These are phyloP conservation scores for Pinctada fucata DNA, from an alignment of 2,888 invertebrate species.

Conservation along the genomic window DNA sequence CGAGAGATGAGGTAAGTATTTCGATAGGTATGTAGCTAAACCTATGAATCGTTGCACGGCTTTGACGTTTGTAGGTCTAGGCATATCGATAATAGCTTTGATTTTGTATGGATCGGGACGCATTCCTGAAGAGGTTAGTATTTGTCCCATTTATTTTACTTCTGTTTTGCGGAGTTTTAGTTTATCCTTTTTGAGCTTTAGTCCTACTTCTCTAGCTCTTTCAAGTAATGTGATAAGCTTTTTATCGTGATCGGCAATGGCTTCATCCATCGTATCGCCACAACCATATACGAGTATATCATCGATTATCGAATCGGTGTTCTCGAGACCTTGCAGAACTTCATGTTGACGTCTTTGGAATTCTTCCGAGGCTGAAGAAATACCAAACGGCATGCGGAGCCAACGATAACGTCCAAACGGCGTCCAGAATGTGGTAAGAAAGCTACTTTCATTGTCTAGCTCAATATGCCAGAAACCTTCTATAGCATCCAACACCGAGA, in stretches of 20 bases:
- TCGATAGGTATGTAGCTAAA: slow-evolving; percentile 13
- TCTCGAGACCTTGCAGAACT: neutral
- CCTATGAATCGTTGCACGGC: slow-evolving; percentile 17
- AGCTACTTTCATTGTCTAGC: slow-evolving; percentile 42
- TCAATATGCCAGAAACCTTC: slow-evolving; percentile 45
- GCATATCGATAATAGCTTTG: slow-evolving; percentile 18
- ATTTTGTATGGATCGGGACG: slow-evolving; percentile 19
- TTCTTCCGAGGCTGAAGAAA: slow-evolving; percentile 28
- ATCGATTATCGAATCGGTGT: neutral
- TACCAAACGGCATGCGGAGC: slow-evolving; percentile 28
- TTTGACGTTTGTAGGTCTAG: neutral
- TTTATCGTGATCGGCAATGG: neutral
- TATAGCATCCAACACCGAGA: slow-evolving; percentile 43
- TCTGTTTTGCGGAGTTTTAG: slow-evolving; percentile 11
- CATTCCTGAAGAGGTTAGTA: slow-evolving; percentile 7
- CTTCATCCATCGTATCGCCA: neutral
- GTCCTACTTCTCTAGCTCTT: neutral
- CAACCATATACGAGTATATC: neutral
- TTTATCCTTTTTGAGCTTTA: slow-evolving; percentile 24
- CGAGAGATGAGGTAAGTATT: slow-evolving; percentile 34
- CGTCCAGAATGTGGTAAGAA: slow-evolving; percentile 49
- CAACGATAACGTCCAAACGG: slow-evolving; percentile 52
- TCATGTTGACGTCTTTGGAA: slow-evolving; percentile 26
- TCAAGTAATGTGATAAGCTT: neutral
- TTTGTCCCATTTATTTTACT: slow-evolving; percentile 14